phyloP scores from a whole-genome alignment of 2,797 vertebrate species.

The Leontopithecus rosalia region DNA sequence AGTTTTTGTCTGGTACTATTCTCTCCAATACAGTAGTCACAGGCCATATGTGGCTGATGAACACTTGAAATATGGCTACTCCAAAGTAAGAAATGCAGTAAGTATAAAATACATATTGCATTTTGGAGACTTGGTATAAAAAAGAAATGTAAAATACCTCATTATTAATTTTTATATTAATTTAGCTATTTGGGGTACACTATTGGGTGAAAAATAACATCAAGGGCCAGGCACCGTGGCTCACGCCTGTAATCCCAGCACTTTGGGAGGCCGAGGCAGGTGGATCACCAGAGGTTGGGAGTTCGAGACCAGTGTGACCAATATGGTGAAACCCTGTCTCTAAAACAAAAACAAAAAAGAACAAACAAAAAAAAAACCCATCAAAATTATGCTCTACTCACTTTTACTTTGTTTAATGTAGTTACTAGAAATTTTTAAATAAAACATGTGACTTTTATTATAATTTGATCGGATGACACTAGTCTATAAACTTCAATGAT shows the following conservation, averaged over 20 bases:
- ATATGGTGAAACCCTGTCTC: no score
- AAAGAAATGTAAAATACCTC: constrained; percentile 36
- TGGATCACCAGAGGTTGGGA: no score
- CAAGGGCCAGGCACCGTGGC: no score
- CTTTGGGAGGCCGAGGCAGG: no score
- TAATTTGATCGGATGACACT: neutral
- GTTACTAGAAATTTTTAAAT: constrained; percentile 30
- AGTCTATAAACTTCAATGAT: neutral
- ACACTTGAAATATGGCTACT: neutral
- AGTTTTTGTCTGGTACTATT: neutral
- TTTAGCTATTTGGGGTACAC: neutral
- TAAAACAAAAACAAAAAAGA: no score
- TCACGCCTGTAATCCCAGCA: no score
- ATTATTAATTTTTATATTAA: neutral
- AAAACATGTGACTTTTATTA: neutral
- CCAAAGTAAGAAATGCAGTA: neutral
- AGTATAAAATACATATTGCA: neutral
- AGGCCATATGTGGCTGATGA: neutral
- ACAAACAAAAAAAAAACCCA: no score
- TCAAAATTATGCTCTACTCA: neutral
- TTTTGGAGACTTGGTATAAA: neutral
- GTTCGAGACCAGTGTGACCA: no score
- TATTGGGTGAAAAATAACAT: neutral
- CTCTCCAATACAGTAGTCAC: neutral
- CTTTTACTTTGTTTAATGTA: neutral